phyloP scores from a whole-genome alignment of 2,888 invertebrate genomes.

The Dryomyza anilis region DNA sequence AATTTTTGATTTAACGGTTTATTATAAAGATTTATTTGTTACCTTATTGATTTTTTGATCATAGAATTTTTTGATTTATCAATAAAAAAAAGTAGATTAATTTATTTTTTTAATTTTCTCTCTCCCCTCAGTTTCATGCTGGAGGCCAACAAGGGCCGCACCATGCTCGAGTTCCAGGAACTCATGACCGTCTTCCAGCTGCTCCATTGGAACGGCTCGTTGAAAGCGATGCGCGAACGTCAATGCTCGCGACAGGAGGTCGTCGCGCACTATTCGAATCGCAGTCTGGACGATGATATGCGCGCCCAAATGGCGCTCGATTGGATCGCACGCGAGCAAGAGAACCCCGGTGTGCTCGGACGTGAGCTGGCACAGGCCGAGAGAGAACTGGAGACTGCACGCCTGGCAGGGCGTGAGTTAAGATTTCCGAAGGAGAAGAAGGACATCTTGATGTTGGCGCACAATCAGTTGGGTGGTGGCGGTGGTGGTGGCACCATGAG shows the following conservation, averaged over 20 bases:
- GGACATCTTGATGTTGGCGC: constrained; percentile 88
- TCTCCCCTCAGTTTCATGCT: constrained; percentile 72
- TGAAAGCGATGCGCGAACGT: constrained; percentile 92
- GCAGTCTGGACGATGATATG: constrained; percentile 93
- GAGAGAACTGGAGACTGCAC: constrained; percentile 82
- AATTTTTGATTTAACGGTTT: too few species aligned
- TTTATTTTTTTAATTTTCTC: not conserved
- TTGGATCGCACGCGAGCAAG: constrained; percentile 86
- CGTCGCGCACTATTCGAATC: constrained; percentile 90
- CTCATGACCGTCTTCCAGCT: constrained; percentile 97
- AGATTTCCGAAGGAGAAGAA: constrained; percentile 95
- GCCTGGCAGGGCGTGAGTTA: constrained; percentile 86
- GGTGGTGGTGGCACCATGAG: constrained; percentile 47
- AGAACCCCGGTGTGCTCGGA: constrained; percentile 75
- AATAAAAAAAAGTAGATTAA: too few species aligned
- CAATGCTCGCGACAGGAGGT: constrained; percentile 93
- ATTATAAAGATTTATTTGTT: too few species aligned
- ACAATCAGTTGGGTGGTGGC: constrained; percentile 74
- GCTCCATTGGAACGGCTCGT: constrained; percentile 95
- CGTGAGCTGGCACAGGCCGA: constrained; percentile 84
- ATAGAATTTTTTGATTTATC: too few species aligned
- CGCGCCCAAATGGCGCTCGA: constrained; percentile 94
- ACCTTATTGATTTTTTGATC: too few species aligned
- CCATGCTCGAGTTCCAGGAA: constrained; percentile 96
- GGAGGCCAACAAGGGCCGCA: constrained; percentile 84